phyloP scores from a whole-genome alignment of 2,113 vertebrate species.

The Corynorhinus townsendii region DNA sequence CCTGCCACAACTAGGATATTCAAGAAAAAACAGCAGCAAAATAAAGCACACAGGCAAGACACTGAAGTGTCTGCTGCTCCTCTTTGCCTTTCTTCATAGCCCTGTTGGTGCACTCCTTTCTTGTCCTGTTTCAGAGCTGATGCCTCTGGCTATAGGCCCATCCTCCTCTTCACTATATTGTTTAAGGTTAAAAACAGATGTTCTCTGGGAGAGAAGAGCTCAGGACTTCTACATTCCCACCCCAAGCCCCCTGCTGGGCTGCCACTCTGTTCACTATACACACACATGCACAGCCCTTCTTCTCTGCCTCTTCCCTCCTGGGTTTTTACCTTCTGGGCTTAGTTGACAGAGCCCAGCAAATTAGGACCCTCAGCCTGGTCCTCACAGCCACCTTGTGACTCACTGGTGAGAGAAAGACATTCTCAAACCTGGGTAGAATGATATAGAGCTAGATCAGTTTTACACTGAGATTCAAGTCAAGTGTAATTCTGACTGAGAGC shows the following conservation, averaged over 20 bases:
- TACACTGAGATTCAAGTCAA: background rate
- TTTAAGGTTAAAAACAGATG: background rate
- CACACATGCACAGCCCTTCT: fast-evolving
- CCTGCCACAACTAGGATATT: background rate
- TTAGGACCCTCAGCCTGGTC: background rate
- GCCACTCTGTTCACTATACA: background rate
- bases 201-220: background rate
- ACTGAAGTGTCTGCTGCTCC: background rate
- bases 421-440: background rate
- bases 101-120: background rate
- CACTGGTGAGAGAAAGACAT: background rate
- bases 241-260: background rate
- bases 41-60: background rate
- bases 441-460: background rate
- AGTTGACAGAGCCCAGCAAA: background rate
- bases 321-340: background rate
- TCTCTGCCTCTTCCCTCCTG: too few species aligned
- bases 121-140: background rate
- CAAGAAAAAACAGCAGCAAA: background rate
- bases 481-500: background rate
- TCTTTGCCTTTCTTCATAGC: background rate
- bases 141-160: background rate
- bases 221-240: background rate
- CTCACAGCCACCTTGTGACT: background rate
- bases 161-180: background rate